These are phyloP conservation scores for Otocyon megalotis DNA, from an alignment of 2,113 vertebrate species.

Conservation along the genomic window DNA sequence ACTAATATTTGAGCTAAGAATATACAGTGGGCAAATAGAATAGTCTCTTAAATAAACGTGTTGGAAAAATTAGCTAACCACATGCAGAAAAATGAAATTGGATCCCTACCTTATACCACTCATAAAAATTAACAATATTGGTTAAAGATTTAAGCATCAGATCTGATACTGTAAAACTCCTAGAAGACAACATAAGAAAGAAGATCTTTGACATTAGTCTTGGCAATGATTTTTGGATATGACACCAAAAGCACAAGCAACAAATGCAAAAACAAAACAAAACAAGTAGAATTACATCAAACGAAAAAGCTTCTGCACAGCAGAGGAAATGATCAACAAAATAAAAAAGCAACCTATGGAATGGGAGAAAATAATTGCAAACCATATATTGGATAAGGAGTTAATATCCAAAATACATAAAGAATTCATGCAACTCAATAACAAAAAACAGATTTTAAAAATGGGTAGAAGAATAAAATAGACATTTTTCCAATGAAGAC, in stretches of 20 bases:
- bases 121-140: neutral
- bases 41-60: neutral
- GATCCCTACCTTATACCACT: neutral
- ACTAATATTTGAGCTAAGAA: neutral
- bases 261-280: neutral
- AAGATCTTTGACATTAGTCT: neutral
- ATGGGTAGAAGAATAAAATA: neutral
- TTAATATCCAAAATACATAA: neutral
- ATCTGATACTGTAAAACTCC: neutral
- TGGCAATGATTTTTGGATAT: neutral
- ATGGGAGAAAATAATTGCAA: neutral
- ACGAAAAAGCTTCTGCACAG: neutral
- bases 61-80: neutral
- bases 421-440: neutral
- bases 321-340: neutral
- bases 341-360: neutral
- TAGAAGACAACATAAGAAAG: neutral
- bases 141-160: neutral
- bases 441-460: neutral
- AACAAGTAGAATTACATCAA: neutral
- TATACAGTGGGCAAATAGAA: neutral
- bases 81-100: neutral
- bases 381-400: neutral
- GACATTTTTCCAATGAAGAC: neutral
- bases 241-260: neutral